phyloP scores from a whole-genome alignment of 2,797 vertebrate genomes.

The Alcedo quadribrachys region DNA sequence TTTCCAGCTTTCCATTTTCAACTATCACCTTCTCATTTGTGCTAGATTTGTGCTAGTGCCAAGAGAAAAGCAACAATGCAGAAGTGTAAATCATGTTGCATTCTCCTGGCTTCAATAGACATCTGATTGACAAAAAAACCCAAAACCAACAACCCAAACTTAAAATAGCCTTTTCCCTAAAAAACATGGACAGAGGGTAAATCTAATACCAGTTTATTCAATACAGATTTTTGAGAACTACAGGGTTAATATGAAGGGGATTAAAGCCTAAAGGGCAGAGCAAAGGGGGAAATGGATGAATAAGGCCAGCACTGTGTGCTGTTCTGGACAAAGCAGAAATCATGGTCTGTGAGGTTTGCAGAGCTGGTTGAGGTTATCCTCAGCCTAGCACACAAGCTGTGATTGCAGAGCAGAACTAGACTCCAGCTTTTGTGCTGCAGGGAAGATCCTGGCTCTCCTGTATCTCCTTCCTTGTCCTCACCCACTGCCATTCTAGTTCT shows the following conservation, averaged over 20 bases:
- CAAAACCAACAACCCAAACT: neutral
- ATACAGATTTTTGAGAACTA: neutral
- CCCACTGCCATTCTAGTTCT: neutral
- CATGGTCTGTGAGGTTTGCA: neutral
- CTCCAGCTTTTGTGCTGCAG: neutral
- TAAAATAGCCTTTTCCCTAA: neutral
- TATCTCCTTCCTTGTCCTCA: neutral
- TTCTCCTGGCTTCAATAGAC: neutral
- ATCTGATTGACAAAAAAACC: neutral
- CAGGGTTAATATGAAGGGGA: neutral
- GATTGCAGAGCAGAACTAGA: neutral
- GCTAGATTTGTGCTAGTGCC: neutral
- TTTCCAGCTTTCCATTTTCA: conserved; percentile 41
- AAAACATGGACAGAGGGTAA: neutral
- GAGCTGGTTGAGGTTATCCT: conserved; percentile 38
- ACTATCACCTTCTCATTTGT: neutral
- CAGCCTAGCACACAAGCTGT: conserved; percentile 14
- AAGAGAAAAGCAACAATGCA: neutral
- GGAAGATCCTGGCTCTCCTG: neutral
- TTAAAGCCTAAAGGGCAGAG: neutral
- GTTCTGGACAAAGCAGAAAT: neutral
- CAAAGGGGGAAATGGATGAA: neutral
- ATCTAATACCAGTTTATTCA: neutral
- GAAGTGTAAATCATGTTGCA: neutral
- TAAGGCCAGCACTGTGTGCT: neutral